Percentiles rank a stretch among this genome's conserved stretches.
Evolutionary conservation across 2,888 invertebrate species (phyloP).

Genomic region (Noctua janthina): DNA sequence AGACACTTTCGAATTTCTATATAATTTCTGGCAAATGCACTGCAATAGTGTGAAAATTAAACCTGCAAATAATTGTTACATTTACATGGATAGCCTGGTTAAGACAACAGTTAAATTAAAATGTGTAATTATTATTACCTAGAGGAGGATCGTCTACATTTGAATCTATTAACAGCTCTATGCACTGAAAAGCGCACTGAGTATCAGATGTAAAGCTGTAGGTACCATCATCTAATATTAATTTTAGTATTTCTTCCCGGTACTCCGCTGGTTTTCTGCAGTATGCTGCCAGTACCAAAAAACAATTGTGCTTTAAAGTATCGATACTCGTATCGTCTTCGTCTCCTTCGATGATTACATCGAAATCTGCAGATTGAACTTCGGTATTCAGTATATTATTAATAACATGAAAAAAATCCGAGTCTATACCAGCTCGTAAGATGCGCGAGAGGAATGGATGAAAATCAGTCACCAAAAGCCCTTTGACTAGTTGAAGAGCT

Average conservation of each 20-base stretch:
- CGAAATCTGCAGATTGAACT: conserved; percentile 72
- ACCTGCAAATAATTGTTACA: conserved; percentile 73
- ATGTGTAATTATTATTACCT: conserved; percentile 72
- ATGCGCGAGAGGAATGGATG: conserved; percentile 68
- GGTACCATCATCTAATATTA: conserved; percentile 79
- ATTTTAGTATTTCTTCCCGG: conserved; percentile 80
- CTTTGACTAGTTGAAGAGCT: conserved; percentile 72
- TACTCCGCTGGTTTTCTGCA: conserved; percentile 77
- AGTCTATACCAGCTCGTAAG: conserved; percentile 74
- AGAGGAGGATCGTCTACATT: conserved; percentile 76
- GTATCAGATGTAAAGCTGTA: conserved; percentile 80
- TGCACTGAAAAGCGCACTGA: conserved; percentile 79
- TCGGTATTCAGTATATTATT: conserved; percentile 79
- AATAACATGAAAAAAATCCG: conserved; percentile 79
- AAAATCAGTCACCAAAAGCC: conserved; percentile 75
- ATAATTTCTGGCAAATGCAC: conserved; percentile 82
- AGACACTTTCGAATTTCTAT: conserved; percentile 80
- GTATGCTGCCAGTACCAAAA: conserved; percentile 81
- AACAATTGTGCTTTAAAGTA: conserved; percentile 79
- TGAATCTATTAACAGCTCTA: conserved; percentile 76
- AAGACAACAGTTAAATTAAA: not conserved
- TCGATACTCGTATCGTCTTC: conserved; percentile 77
- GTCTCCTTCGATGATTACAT: conserved; percentile 75
- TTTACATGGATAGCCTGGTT: not conserved
- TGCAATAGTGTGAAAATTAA: conserved; percentile 82